Evolutionary conservation across 23 tunicate species (phyloP).

Genomic region (Ascidia mentula): DNA sequence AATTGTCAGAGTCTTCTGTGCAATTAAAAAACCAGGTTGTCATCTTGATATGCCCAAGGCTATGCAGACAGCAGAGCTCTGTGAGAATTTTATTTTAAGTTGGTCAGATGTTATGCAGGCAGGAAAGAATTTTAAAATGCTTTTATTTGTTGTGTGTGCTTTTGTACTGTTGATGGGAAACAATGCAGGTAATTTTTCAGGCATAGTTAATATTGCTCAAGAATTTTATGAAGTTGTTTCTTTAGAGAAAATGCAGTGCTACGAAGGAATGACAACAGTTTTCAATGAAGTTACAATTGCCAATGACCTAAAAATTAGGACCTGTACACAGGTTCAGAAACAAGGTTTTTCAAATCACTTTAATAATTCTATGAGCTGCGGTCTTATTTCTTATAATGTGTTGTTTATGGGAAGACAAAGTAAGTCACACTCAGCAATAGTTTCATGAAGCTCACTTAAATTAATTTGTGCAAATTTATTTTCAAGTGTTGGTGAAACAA

Average conservation of each 20-base stretch:
- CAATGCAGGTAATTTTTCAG: neutral
- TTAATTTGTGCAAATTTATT: neutral
- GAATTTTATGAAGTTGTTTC: neutral
- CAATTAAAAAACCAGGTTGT: too few species aligned
- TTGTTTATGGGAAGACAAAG: neutral
- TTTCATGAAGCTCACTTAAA: neutral
- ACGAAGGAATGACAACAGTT: constrained; percentile 26
- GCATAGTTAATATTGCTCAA: neutral
- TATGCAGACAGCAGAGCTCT: neutral
- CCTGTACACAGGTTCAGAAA: constrained; percentile 9
- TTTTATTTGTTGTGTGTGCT: neutral
- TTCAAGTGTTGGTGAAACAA: constrained; percentile 42
- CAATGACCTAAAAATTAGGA: constrained; percentile 2
- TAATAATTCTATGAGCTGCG: neutral
- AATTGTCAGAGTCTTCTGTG: too few species aligned
- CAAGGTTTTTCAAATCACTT: neutral
- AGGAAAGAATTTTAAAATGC: neutral
- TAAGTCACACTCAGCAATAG: neutral
- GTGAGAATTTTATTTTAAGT: neutral
- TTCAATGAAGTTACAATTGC: constrained; percentile 23
- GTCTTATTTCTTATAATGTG: constrained; percentile 6
- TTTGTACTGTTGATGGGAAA: neutral
- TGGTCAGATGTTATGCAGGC: neutral
- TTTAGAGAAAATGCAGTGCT: constrained; percentile 21
- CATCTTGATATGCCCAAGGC: constrained; percentile 5